Conservation (phyloP, 2,113 vertebrate genomes). For the Gorsachius goisagi region DNA sequence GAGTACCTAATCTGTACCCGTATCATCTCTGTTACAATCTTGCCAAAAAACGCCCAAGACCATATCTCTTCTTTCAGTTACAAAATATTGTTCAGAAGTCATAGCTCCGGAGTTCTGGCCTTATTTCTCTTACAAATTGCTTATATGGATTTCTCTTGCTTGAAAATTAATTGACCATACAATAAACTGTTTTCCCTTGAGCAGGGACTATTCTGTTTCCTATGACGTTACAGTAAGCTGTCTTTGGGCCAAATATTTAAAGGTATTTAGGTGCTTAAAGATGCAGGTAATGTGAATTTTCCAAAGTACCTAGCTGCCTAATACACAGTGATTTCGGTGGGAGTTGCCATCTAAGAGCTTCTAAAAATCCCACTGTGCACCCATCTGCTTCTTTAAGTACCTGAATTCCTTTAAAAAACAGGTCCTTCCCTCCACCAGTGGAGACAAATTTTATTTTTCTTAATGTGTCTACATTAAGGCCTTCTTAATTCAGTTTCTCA, state of each 20-base stretch:
- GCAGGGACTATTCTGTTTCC: slow-evolving; percentile 44
- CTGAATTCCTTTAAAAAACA: slow-evolving; percentile 43
- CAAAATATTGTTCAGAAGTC: not conserved
- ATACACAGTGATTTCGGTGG: slow-evolving; percentile 41
- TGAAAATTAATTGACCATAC: slow-evolving; percentile 46
- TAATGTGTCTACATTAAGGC: not conserved
- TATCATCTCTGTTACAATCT: not conserved
- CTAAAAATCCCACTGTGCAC: slow-evolving; percentile 62
- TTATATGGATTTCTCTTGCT: slow-evolving; percentile 4
- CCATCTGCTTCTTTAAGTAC: slow-evolving; percentile 58
- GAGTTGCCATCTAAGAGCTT: slow-evolving; percentile 62
- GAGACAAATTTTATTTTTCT: slow-evolving; percentile 11
- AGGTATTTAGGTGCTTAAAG: slow-evolving; percentile 69
- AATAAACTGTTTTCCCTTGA: slow-evolving; percentile 45
- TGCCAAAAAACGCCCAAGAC: not conserved
- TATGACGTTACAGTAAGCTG: slow-evolving; percentile 43
- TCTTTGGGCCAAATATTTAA: slow-evolving; percentile 65
- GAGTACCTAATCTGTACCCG: not conserved
- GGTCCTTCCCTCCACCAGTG: not conserved
- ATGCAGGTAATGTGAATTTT: slow-evolving; percentile 70
- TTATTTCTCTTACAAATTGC: slow-evolving; percentile 17
- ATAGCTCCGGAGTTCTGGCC: not conserved
- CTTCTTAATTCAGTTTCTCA: not conserved
- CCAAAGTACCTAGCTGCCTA: slow-evolving; percentile 55
- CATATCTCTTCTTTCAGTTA: not conserved